Evolutionary conservation across 2,797 vertebrate genomes (phyloP), one percentile per base, ranked within the genome.

Genomic region (Schizopygopsis pylzovi): DNA sequence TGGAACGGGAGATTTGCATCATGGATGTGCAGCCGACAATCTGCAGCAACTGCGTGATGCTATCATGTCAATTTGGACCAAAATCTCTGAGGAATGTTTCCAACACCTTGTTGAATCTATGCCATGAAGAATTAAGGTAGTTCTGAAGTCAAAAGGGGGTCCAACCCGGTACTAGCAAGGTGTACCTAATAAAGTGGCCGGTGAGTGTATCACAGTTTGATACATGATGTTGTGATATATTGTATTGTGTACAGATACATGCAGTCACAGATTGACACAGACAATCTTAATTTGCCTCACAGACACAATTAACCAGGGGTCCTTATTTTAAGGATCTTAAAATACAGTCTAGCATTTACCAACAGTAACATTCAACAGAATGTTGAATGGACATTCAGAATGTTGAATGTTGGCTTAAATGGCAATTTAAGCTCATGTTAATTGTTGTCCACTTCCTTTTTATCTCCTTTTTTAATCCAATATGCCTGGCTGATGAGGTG

Each of bases 161-260:
- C 33, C 33, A 33, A 33, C 33, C 33, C 33, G 33, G 33, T 33
- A 33, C 33, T 33, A 33, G 33, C 33, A 33, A 33, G 33, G 33
- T 33, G 33, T 33, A 33, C 33, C 33, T 33, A 33, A 33, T 33
- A 33, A 33, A 33, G 33, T 33, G 33, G 33, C 33, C 33, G 33
- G 33, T 2, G 33, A 33, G 33, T 33, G 43, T 12, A 47, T 47
- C 45, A 47, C 6, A 33, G 45, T 52, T 45, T 67, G 61, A 68
- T 52, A 22, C 52, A 68, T 16, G 3, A 54, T 81, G 20, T 16
- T 81, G 47, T 70, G 33, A 54, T 15, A 10, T n/a, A 9, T 15
- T n/a, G 12, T 79, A 39, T 59, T 52, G 65, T 54, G 49, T 41
- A 71, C 65, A 81, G 47, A 70, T 16, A 73, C 4, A 68, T 39